Conservation (phyloP, 2,113 vertebrate species). For the Eublepharis macularius region DNA sequence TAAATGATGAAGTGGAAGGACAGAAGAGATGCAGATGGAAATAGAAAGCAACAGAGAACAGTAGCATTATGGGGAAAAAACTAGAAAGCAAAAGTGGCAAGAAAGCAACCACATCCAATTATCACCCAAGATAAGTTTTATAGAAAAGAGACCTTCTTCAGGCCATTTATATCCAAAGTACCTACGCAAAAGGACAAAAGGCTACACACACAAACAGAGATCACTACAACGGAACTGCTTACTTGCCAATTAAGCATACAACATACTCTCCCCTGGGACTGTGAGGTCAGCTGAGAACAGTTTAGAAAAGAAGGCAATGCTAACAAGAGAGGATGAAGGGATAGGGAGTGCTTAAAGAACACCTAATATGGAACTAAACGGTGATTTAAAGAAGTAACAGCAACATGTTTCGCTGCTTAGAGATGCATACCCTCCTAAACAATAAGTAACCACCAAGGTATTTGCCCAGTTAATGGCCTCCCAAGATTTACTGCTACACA, state of each 20-base stretch:
- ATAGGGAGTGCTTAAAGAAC: neutral
- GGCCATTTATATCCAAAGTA: neutral
- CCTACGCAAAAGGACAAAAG: neutral
- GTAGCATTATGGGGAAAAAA: neutral
- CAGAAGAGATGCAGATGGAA: neutral
- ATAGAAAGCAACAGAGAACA: neutral
- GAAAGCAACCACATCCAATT: neutral
- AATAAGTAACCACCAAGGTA: too few relatives aligned
- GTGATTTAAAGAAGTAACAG: neutral
- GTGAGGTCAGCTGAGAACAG: neutral
- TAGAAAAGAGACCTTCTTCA: neutral
- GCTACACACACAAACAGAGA: neutral
- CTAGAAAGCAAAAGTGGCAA: neutral
- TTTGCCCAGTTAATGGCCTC: too few relatives aligned
- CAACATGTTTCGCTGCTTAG: too few relatives aligned
- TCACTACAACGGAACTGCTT: neutral
- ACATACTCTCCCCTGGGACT: neutral
- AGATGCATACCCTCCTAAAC: too few relatives aligned
- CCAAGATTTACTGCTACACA: too few relatives aligned
- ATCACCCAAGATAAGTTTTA: neutral
- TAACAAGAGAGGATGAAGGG: neutral
- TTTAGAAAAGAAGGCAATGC: neutral
- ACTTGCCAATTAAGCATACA: neutral
- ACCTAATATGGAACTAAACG: neutral
- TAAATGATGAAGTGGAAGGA: neutral